Evolutionary conservation across 2,113 vertebrate genomes (phyloP), one percentile per base, ranked within the genome.

Genomic region (Brachyistius frenatus): DNA sequence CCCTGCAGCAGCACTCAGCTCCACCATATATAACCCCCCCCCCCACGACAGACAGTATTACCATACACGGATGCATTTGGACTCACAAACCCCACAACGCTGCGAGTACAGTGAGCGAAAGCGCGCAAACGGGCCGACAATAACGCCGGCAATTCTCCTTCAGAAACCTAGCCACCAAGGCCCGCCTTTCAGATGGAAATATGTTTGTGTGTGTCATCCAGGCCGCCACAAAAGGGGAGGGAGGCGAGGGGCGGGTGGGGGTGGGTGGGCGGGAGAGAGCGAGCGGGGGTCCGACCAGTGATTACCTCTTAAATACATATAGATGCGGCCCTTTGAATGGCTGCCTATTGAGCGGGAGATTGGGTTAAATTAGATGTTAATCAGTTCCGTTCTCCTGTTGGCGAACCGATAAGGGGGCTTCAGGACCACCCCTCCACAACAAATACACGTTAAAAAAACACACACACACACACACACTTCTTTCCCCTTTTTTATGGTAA

Each of bases 341-440:
- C 60, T 69, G 80, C 80, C 69, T 74, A 93, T 89, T 88, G 90
- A 93, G 83, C 75, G 33, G 81, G 68, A 86, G 87, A 91, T 86
- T 83, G 91, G 92, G 92, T 93, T 92, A 92, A 94, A 94, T 94
- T 89, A 94, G 94, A 95, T 95, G 91, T 89, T 94, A 93, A 95
- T 95, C 94, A 91, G 90, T 91, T 93, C 86, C 70, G 82, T 87
- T 94, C 88, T 91, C 80, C 93, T 95, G 94, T 91, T 83, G 88
- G 88, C 87, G 89, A 91, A 87, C 87, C 72, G 94, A 95, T 95
- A 94, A 94, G 90, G 58, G 71, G 58, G 71, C 86, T 76, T 61
- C 76, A 47, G 87, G 92, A 92, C 83, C 89, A 65, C 88, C 89
- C 88, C 78, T 49, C 78, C 46, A 79, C 76, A 35, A 57, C 57